These are phyloP conservation scores for Leuciscus waleckii DNA, from an alignment of 2,797 vertebrate genomes.

Conservation along the genomic window DNA sequence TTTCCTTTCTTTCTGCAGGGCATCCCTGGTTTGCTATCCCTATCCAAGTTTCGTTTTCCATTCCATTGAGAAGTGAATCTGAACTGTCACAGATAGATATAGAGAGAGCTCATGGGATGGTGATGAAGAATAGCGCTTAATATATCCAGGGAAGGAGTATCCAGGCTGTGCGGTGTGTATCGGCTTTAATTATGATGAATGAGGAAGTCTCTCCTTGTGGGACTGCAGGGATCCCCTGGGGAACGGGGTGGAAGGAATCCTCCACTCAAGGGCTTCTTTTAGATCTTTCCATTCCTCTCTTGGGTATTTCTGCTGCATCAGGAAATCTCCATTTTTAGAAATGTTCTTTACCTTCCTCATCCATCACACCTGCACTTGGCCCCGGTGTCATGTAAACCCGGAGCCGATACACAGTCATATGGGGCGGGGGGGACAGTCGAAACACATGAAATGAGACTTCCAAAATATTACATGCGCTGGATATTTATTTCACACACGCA, in stretches of 20 bases:
- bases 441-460: slow-evolving; percentile 35
- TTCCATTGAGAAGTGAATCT: slow-evolving; percentile 4
- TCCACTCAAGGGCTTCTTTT: slow-evolving; percentile 22
- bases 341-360: slow-evolving; percentile 33
- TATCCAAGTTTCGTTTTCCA: not conserved
- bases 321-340: slow-evolving; percentile 23
- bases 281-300: slow-evolving; percentile 15
- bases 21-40: not conserved
- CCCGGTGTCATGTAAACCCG: not conserved
- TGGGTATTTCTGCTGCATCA: slow-evolving; percentile 48
- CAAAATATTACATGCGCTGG: slow-evolving; percentile 21
- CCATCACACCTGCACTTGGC: slow-evolving; percentile 37
- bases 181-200: slow-evolving; percentile 55
- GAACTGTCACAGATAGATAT: slow-evolving; percentile 35
- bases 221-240: slow-evolving; percentile 32
- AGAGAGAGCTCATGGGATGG: not conserved
- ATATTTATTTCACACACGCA: slow-evolving; percentile 41
- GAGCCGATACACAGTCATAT: not conserved
- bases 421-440: not conserved
- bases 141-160: slow-evolving; percentile 55
- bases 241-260: slow-evolving; percentile 42
- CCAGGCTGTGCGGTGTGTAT: slow-evolving; percentile 49
- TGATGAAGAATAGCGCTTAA: slow-evolving; percentile 63
- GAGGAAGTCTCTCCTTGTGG: slow-evolving; percentile 32
- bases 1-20: not conserved